Base-by-base conservation (phyloP, 92 coral and sea anemone species). In the Blastomussa wellsi region DNA sequence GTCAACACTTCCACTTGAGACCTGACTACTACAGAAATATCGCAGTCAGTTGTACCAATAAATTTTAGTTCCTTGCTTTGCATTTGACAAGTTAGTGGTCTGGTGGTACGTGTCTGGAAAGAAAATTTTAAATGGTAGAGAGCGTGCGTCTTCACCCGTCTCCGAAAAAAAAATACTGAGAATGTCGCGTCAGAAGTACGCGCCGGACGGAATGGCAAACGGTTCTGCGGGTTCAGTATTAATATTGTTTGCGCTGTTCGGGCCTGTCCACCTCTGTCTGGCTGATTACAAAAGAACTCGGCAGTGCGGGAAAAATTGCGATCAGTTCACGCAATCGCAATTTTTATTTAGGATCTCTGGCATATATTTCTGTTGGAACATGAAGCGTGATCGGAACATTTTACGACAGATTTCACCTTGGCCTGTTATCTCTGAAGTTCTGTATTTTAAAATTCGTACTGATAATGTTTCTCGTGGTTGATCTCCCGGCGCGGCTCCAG, bases 211-310 rank as follows among this genome's bases (percentile, higher is more conserved):
- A n/a, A n/a, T n/a, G n/a, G n/a, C n/a, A n/a, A n/a, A n/a, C n/a
- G n/a, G n/a, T 66, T 80, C 38, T 0, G 41, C 84, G 67, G 72
- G 71, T 82, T 82, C 72, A 33, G 69, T 55, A 78, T 17, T 29
- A 17, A 10, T 52, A 20, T 10, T 8, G 14, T 12, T 22, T 39
- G 53, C 10, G 48, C 48, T 71, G 70, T 35, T 72, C 17, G 41
- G 69, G 78, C 86, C 59, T 82, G 78, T 52, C 67, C 49, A n/a
- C n/a, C n/a, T 77, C 53, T 81, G 85, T 53, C 78, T 79, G 14
- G 53, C 10, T n/a, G 72, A 36, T 79, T 26, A 65, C 42, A 33
- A 80, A 80, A 42, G 59, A 66, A 44, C 75, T 57, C 41, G 17
- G 22, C 59, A 32, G 38, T 17, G 49, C 68, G 35, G 15, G 33